A percentile compares a stretch with the other conserved stretches of the same genome.
Evolutionary conservation across 2,888 invertebrate species (phyloP).

Genomic region (Rhogogaster chlorosoma): DNA sequence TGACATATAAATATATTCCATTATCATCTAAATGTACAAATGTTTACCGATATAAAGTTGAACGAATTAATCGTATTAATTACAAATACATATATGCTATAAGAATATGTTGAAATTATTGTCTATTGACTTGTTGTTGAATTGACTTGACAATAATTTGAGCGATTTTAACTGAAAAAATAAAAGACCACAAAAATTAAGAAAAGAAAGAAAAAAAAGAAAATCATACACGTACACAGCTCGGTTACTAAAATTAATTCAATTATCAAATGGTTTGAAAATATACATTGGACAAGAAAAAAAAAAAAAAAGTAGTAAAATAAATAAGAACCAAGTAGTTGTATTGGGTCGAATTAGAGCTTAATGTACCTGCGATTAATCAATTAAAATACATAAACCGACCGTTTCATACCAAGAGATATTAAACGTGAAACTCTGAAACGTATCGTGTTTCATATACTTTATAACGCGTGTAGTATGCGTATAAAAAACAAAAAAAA

Average conservation of each 20-base stretch:
- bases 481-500: neutral
- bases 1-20: neutral
- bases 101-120: neutral
- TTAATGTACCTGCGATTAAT: neutral
- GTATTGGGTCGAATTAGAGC: neutral
- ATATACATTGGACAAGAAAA: neutral
- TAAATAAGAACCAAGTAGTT: neutral
- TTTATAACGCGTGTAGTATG: neutral
- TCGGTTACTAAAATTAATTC: neutral
- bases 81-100: no score
- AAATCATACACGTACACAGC: neutral
- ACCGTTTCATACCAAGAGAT: neutral
- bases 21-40: neutral
- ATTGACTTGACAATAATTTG: neutral
- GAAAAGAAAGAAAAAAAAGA: neutral
- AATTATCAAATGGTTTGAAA: neutral
- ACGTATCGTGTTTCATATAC: no score
- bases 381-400: neutral
- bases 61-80: no score
- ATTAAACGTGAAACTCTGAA: neutral
- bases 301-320: neutral
- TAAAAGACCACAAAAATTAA: neutral
- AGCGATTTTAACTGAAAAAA: neutral
- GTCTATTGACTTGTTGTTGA: neutral
- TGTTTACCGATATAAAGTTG: neutral